Evolutionary conservation across 2,888 invertebrate genomes (phyloP), one percentile per base, ranked within the genome.

Genomic region (Syritta pipiens): DNA sequence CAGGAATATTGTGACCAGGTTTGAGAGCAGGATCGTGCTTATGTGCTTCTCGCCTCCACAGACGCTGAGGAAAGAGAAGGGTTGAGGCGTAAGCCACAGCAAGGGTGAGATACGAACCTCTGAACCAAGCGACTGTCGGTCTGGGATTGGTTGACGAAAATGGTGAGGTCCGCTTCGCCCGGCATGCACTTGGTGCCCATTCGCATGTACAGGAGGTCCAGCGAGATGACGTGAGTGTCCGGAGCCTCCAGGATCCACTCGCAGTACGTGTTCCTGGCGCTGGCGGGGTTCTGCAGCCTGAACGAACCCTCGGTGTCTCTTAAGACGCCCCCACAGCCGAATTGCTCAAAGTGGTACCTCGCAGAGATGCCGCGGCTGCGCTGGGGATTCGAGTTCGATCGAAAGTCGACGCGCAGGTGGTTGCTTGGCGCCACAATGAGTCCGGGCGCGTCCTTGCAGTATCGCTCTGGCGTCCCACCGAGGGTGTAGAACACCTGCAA

Each of bases 181-280:
- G 51, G 14, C 5, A 17, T 30, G 32, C 82, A 82, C 24, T 76
- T 75, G 0, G 72, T 55, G 4, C 82, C 75, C 22, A 14, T n/a
- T 7, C 71, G 53, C 4, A 2, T 14, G 35, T 79, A 81, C 1
- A 4, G 6, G 9, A 84, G 59, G 48, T 83, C 72, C 26, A 84
- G 19, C 2, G 71, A 68, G 44, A 96, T 90, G 7, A 93, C 90
- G 85, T 91, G 89, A 32, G 92, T 93, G 53, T 90, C 89, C 0
- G 93, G 92, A 0, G 93, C 94, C 68, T 92, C 89, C 65, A 97
- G 90, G 24, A 94, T 89, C 96, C 96, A 96, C 4, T 88, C 90
- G 84, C 95, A 95, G 7, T 53, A 37, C 0, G 14, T 0, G 4
- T 7, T 35, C 0, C 4, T 55, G n/a, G 28, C 9, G 9, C 12